Base-by-base conservation (phyloP, 2,888 invertebrate genomes). In the Kryphioiulus occultus region DNA sequence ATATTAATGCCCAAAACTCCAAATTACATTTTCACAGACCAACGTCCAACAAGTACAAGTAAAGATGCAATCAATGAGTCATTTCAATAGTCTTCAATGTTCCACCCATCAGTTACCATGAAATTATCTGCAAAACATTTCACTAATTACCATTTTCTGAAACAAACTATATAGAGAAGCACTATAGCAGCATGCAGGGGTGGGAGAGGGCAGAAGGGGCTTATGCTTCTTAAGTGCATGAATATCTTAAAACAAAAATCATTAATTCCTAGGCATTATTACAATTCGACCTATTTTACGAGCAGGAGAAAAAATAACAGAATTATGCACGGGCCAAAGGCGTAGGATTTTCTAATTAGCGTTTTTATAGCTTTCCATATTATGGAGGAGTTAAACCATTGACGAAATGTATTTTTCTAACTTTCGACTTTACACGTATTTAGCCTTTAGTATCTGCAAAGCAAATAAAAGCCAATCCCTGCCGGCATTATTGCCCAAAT, bases 401-500 rank as follows among this genome's bases (percentile, higher is more conserved):
- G 68, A 68, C 68, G 68, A 68, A 68, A 68, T 68, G 68, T 68
- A 68, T 68, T 68, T 68, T 68, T 68, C 68, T 68, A 68, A 68
- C 68, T 59, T 59, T 59, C 59, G 59, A 59, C 59, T 68, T 68
- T 68, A 68, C 68, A 68, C 68, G 68, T 68, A 68, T 68, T 68
- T 68, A 68, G 22, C 68, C 68, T 68, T 68, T 68, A 68, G 68
- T 68, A 68, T 68, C 68, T 68, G 68, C 68, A 68, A 68, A 68
- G 68, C 68, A 68, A 68, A 68, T 68, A 68, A 68, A 68, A 68
- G 68, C 68, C 68, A 68, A 68, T 68, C 68, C 68, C 68, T 68
- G 68, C 68, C 68, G 22, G 68, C 68, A 68, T 68, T 68, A 68
- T 68, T 68, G 68, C 68, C 68, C 68, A 68, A 68, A 68, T 68